A percentile compares a stretch with the other conserved stretches of the same genome.
These are phyloP conservation scores for Ceyx erithaca DNA, from an alignment of 2,797 vertebrate species.

Conservation along the genomic window DNA sequence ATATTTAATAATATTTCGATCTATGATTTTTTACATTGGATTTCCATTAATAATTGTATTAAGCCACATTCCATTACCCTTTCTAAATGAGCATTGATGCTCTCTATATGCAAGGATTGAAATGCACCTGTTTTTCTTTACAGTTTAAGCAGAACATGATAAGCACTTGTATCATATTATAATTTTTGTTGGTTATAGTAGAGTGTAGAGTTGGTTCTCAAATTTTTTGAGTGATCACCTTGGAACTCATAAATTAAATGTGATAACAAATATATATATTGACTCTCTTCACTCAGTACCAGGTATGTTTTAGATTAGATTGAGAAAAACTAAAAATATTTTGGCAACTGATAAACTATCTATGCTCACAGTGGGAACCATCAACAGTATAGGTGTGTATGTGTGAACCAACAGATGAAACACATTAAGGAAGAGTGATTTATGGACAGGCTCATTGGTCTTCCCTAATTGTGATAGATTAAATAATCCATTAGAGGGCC, in stretches of 20 bases:
- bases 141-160: background rate
- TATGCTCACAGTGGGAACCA: background rate
- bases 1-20: background rate
- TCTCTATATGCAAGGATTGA: background rate
- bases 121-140: background rate
- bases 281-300: rapidly evolving
- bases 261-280: background rate
- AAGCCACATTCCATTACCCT: background rate
- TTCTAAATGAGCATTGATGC: background rate
- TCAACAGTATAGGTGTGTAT: background rate
- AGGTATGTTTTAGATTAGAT: background rate
- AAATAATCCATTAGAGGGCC: background rate
- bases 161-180: background rate
- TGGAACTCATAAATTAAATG: background rate
- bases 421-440: background rate
- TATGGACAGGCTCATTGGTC: background rate
- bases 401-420: background rate
- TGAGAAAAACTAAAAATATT: background rate
- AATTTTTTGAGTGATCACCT: background rate
- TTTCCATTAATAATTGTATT: background rate
- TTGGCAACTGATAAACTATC: background rate
- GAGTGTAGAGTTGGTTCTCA: background rate
- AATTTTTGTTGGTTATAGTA: background rate
- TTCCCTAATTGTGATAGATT: background rate
- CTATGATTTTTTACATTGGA: background rate